Evolutionary conservation across 2,888 invertebrate genomes (phyloP).

Genomic region (Blastobasis adustella): DNA sequence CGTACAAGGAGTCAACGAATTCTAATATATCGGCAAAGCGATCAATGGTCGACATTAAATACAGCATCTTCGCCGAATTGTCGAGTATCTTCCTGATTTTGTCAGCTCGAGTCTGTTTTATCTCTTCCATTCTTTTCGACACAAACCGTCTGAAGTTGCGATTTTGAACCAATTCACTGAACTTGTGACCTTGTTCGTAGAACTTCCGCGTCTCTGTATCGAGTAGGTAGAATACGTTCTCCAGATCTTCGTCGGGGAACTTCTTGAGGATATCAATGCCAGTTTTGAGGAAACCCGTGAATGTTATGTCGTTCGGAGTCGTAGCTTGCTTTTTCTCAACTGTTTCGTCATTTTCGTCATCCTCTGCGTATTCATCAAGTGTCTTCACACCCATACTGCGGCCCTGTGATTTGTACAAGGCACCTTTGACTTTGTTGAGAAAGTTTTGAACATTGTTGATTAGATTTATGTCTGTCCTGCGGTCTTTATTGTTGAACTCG

Average conservation of each 20-base stretch:
- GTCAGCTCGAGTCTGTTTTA: too few species aligned
- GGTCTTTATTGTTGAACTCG: slow-evolving; percentile 32
- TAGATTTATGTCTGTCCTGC: slow-evolving; percentile 24
- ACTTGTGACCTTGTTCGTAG: slow-evolving; percentile 28
- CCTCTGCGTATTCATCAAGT: too few species aligned
- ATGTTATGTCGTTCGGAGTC: slow-evolving; percentile 9
- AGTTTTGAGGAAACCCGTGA: slow-evolving; percentile 37
- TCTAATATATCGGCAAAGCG: too few species aligned
- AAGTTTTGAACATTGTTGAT: slow-evolving; percentile 30
- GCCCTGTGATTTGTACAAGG: slow-evolving; percentile 7
- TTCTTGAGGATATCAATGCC: slow-evolving; percentile 19
- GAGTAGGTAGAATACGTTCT: slow-evolving; percentile 22
- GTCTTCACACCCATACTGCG: background rate
- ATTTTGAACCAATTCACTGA: slow-evolving; percentile 27
- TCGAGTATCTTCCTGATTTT: too few species aligned
- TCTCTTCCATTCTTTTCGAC: slow-evolving; percentile 17
- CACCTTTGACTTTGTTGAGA: slow-evolving; percentile 27
- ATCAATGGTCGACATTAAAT: too few species aligned
- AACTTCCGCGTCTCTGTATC: slow-evolving; percentile 31
- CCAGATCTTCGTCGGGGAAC: slow-evolving; percentile 32
- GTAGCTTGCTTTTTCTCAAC: too few species aligned
- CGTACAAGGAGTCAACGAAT: too few species aligned
- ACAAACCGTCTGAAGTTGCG: slow-evolving; percentile 21
- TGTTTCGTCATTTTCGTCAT: too few species aligned
- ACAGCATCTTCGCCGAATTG: too few species aligned